A percentile compares a stretch with the other conserved stretches of the same genome.
Evolutionary conservation across 2,113 vertebrate species (phyloP).

Genomic region (Okapia johnstoni): DNA sequence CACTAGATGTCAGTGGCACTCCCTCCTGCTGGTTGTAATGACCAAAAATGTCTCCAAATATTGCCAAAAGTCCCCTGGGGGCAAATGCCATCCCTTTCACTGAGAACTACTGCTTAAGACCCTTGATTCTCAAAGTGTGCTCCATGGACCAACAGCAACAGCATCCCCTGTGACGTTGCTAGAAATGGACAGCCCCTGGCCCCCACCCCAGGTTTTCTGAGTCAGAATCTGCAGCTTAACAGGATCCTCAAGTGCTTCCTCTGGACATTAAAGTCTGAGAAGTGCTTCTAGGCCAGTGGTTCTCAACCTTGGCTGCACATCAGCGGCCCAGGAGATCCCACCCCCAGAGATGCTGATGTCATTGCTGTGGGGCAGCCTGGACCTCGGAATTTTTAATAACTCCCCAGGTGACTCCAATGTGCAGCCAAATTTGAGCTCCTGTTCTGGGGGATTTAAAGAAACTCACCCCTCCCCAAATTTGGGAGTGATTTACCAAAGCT

Average conservation of each 20-base stretch:
- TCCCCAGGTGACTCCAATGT: background rate
- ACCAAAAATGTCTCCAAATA: background rate
- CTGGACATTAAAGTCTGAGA: background rate
- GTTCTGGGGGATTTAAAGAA: background rate
- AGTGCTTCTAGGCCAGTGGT: background rate
- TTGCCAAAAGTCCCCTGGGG: background rate
- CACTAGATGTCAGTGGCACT: background rate
- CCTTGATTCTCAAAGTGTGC: background rate
- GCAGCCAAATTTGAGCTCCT: background rate
- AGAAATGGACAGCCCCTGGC: background rate
- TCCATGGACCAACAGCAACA: background rate
- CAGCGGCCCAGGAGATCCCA: background rate
- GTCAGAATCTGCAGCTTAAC: background rate
- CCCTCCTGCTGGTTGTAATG: background rate
- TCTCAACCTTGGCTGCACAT: background rate
- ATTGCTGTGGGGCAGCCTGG: background rate
- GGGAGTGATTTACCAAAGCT: conserved; percentile 13
- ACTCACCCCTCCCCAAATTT: background rate
- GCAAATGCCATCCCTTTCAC: background rate
- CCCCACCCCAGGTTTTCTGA: background rate
- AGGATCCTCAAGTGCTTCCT: background rate
- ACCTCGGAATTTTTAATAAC: background rate
- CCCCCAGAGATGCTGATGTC: background rate
- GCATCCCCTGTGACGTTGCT: background rate
- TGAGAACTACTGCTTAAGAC: background rate